Base-by-base conservation (phyloP, 1,140 invertebrate species). In the Bombus turneri region DNA sequence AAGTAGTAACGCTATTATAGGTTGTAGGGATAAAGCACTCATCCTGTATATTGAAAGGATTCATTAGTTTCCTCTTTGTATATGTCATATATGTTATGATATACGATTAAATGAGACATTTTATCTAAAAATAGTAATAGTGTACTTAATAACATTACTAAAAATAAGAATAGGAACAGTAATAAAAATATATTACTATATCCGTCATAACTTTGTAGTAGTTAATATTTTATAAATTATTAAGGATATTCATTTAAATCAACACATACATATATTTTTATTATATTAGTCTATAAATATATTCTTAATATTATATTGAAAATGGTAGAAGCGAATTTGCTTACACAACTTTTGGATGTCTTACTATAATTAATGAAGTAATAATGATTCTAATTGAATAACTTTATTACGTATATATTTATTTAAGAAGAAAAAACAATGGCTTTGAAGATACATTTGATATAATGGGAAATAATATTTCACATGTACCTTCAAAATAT, bases 401-500 rank as follows among this genome's bases (percentile, higher is more conserved):
- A 79, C 76, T 34, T 69, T 68, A 43, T 87, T 25, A 37, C 47
- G 8, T 37, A 77, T 43, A 77, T 28, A 86, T 74, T 82, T 71
- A 79, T 85, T 80, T 85, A 85, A 93, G 92, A 88, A 92, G 92
- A 71, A 93, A 92, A 41, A 93, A 91, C 72, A 92, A 78, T 64
- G 88, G 83, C 64, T 81, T 86, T 12, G 92, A 93, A 4, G 91
- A 94, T 28, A 83, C 84, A n/a, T 88, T 86, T n/a, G 92, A 94
- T 57, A 69, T 82, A n/a, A 88, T 85, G 82, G 87, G 78, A 8
- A 93, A 89, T 57, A 91, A 68, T 86, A 83, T 86, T 37, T 78
- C 86, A 15, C 82, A 87, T 72, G 78, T 41, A 47, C 95, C 96
- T 12, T 96, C 97, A 4, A 97, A 97, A 91, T 95, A 97, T 91